phyloP scores from a whole-genome alignment of 2,113 vertebrate genomes.

The Orthonyx spaldingii region DNA sequence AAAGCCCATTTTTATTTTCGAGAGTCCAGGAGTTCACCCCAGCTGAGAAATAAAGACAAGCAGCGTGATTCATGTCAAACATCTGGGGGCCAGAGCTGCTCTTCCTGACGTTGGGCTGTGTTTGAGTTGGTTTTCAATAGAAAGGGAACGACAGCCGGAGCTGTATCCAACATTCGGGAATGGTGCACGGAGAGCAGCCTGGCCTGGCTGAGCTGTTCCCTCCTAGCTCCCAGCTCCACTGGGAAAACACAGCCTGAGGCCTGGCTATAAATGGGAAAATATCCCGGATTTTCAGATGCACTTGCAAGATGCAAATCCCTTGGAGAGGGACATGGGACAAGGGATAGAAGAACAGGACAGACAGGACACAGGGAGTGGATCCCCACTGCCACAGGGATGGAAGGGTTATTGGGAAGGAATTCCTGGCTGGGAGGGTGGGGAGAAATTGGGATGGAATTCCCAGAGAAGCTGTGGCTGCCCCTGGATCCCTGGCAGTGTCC shows the following conservation, averaged over 20 bases:
- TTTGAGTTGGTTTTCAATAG: neutral
- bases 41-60: conserved; percentile 29
- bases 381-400: neutral
- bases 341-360: neutral
- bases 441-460: neutral
- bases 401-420: neutral
- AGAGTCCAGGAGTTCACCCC: neutral
- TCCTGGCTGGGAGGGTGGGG: neutral
- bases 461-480: neutral
- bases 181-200: neutral
- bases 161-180: neutral
- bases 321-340: neutral
- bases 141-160: neutral
- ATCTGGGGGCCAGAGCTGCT: conserved; percentile 15
- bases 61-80: neutral
- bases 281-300: neutral
- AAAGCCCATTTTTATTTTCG: neutral
- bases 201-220: neutral
- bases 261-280: neutral
- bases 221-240: neutral
- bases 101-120: neutral
- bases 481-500: neutral
- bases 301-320: too few relatives aligned
- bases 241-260: neutral
- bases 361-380: neutral